Conservation (phyloP, 2,113 vertebrate genomes). For the Oncorhynchus clarkii region DNA sequence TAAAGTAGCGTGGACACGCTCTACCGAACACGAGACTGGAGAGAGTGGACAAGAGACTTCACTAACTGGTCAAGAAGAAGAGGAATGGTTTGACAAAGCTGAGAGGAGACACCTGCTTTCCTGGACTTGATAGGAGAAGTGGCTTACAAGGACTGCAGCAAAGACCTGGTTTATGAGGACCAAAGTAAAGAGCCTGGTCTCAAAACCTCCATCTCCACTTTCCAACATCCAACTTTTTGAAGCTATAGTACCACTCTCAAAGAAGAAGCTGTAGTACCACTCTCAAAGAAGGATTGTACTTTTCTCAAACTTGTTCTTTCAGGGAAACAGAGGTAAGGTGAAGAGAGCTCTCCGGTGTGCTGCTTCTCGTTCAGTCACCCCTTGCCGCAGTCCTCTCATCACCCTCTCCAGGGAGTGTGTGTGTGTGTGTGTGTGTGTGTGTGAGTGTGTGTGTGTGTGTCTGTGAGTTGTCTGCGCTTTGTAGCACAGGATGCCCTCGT, state of each 20-base stretch:
- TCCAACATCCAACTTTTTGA: neutral
- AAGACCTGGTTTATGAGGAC: neutral
- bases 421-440: neutral
- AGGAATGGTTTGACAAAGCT: neutral
- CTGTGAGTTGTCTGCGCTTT: neutral
- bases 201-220: neutral
- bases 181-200: neutral
- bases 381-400: neutral
- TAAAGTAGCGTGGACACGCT: constrained; percentile 16
- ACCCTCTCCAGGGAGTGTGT: neutral
- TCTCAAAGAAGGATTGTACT: constrained; percentile 43
- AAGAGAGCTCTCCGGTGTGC: neutral
- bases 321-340: neutral
- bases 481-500: constrained; percentile 79
- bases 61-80: neutral
- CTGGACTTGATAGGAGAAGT: neutral
- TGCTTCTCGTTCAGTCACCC: constrained; percentile 2
- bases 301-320: constrained; percentile 9
- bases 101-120: neutral
- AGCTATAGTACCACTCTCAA: constrained; percentile 2
- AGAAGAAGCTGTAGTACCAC: constrained; percentile 16
- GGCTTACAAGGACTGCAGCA: neutral
- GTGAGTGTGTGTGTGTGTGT: neutral
- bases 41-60: neutral
- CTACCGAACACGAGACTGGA: neutral